Evolutionary conservation across 2,797 vertebrate genomes (phyloP).

Genomic region (Parauchenoglanis ngamensis): DNA sequence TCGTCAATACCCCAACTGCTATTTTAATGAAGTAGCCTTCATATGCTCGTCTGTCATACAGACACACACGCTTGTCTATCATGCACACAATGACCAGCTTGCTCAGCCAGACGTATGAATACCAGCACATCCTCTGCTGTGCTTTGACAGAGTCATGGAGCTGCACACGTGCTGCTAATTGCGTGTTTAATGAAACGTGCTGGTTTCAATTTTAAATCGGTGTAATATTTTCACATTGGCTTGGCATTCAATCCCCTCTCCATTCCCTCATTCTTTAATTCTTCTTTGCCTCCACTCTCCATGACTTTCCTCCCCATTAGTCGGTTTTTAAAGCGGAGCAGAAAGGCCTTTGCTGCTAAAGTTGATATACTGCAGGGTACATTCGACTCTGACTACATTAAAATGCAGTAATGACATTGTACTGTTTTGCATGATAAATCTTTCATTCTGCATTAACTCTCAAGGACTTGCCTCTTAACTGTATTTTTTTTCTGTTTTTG

Average conservation of each 20-base stretch:
- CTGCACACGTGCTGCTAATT: constrained; percentile 18
- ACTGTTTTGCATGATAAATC: constrained; percentile 37
- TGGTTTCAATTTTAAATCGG: constrained; percentile 22
- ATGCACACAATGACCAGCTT: constrained; percentile 32
- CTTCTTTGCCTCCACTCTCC: neutral
- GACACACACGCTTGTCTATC: constrained; percentile 27
- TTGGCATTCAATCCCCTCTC: constrained; percentile 55
- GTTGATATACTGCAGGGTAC: constrained; percentile 40
- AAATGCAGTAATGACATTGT: constrained; percentile 40
- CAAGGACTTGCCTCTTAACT: constrained; percentile 5
- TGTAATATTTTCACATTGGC: constrained; percentile 58
- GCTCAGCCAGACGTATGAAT: constrained; percentile 24
- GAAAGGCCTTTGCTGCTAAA: constrained; percentile 9
- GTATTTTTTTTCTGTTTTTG: neutral
- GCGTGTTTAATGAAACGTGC: constrained; percentile 39
- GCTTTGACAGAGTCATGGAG: constrained; percentile 5
- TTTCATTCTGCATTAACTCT: constrained; percentile 32
- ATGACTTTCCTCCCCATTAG: constrained; percentile 64
- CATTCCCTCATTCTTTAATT: constrained; percentile 24
- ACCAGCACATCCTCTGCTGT: constrained; percentile 15
- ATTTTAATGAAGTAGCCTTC: constrained; percentile 58
- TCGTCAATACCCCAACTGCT: constrained; percentile 52
- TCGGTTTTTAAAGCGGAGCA: constrained; percentile 52
- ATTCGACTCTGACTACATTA: constrained; percentile 41
- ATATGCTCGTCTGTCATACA: constrained; percentile 44